A percentile compares a stretch with the other conserved stretches of the same genome.
Conservation (phyloP, 2,888 invertebrate species). For the Zhengitettix transpicula region DNA sequence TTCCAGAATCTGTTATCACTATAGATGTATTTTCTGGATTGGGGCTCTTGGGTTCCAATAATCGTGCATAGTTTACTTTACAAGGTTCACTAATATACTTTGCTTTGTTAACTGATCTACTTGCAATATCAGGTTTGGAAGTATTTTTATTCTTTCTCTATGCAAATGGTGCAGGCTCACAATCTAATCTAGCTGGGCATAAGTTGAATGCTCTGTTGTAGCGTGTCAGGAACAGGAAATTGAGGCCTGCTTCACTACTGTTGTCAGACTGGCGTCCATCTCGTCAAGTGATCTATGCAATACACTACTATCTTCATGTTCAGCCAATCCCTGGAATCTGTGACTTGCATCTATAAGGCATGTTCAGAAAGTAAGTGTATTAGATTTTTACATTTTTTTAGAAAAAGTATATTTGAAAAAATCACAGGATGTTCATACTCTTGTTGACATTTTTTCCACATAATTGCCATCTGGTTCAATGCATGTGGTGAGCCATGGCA, state of each 20-base stretch:
- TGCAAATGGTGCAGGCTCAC: slow-evolving; percentile 24
- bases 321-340: slow-evolving; percentile 1
- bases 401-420: too few relatives aligned
- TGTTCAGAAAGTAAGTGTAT: too few relatives aligned
- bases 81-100: slow-evolving; percentile 10
- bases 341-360: slow-evolving; percentile 13
- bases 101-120: slow-evolving; percentile 5
- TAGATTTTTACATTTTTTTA: too few relatives aligned
- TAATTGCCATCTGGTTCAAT: too few relatives aligned
- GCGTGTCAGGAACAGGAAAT: slow-evolving; percentile 31
- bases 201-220: slow-evolving; percentile 56
- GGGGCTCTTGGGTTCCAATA: slow-evolving; percentile 2
- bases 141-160: slow-evolving; percentile 10
- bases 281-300: background rate
- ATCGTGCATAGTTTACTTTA: slow-evolving; percentile 12
- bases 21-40: slow-evolving; percentile 20
- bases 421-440: too few relatives aligned
- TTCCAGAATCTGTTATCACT: slow-evolving; percentile 42
- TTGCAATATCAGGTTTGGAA: slow-evolving; percentile 3
- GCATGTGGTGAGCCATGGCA: too few relatives aligned
- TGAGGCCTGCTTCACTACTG: slow-evolving; percentile 29
- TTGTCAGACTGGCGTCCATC: slow-evolving; percentile 26
- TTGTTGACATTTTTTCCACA: too few relatives aligned
- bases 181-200: slow-evolving; percentile 41
- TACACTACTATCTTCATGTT: background rate